Base-by-base conservation (phyloP, 2,113 vertebrate species). In the Otis tarda region DNA sequence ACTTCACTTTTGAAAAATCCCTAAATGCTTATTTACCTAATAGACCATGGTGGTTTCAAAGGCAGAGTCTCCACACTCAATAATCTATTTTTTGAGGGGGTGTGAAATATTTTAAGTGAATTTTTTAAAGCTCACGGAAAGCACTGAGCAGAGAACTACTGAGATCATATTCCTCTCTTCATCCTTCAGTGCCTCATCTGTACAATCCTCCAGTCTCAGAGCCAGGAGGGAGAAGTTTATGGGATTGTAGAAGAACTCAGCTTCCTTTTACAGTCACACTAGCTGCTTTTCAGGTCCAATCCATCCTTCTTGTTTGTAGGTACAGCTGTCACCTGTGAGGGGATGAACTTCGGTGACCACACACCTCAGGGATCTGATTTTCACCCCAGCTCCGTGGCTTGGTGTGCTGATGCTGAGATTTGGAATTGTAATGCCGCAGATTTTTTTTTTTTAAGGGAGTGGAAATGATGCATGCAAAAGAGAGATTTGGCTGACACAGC, bases 1-100 rank as follows among this genome's bases (percentile, higher is more conserved):
- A 97, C 50, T 93, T 94, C 91, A 60, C 70, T 94, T 97, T 55
- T 78, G 78, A 96, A 96, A 94, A 96, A 96, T 97, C 87, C 96
- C 93, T 94, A 89, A 89, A 77, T 93, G 88, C 13, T 53, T 94
- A 91, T 96, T 97, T 97, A 94, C 91, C 82, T 41, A 73, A 68
- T 56, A 93, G 74, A 79, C 96, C 53, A 24, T 88, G 74, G 86
- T 2, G 2, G 41, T 93, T 96, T 96, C 95, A 95, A 87, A 92
- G 27, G 31, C 91, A 96, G 65, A 87, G 52, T 28, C 80, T 93
- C 87, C 77, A 45, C 49, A 69, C 77, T 75, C 83, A 68, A 79
- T 94, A 89, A 91, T 87, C 27, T 78, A 50, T 59, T 55, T 68
- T 81, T 78, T 18, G 14, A 6, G 9, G 9, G 13, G 86, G 33